Conservation (phyloP, 2,113 vertebrate genomes). For the Oryzias javanicus region DNA sequence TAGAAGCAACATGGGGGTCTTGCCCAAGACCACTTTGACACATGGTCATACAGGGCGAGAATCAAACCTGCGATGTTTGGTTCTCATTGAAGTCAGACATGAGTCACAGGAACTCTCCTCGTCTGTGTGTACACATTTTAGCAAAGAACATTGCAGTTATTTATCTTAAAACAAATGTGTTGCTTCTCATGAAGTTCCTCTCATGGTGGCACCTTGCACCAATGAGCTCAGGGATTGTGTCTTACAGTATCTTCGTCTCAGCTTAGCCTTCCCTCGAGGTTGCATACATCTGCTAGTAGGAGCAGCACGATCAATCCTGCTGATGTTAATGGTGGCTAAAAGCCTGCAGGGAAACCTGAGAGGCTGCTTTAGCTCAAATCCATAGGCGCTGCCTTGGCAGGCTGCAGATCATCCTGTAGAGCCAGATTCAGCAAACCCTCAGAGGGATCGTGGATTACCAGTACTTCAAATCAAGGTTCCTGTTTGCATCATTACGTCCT, state of each 20-base stretch:
- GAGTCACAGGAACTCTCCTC: no score
- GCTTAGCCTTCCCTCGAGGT: constrained; percentile 17
- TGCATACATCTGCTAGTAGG: constrained; percentile 61
- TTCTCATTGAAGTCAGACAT: no score
- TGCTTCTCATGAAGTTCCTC: no score
- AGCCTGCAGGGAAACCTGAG: constrained; percentile 69
- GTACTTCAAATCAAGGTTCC: not conserved
- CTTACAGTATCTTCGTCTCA: constrained; percentile 11
- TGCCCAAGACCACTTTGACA: no score
- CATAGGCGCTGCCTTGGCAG: constrained; percentile 1
- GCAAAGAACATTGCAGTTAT: no score
- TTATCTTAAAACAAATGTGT: no score
- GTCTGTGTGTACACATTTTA: no score
- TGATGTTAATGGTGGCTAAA: constrained; percentile 69
- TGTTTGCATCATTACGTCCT: not conserved
- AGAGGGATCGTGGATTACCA: not conserved
- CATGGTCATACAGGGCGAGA: no score
- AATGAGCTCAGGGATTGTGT: constrained; percentile 8
- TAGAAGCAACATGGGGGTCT: no score
- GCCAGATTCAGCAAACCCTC: not conserved
- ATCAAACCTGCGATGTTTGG: no score
- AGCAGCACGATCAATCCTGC: constrained; percentile 63
- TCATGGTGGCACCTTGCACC: constrained; percentile 13
- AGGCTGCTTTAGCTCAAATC: constrained; percentile 14
- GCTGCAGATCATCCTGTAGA: not conserved